phyloP scores from a whole-genome alignment of 2,888 invertebrate genomes.

The Parnassius orleans region DNA sequence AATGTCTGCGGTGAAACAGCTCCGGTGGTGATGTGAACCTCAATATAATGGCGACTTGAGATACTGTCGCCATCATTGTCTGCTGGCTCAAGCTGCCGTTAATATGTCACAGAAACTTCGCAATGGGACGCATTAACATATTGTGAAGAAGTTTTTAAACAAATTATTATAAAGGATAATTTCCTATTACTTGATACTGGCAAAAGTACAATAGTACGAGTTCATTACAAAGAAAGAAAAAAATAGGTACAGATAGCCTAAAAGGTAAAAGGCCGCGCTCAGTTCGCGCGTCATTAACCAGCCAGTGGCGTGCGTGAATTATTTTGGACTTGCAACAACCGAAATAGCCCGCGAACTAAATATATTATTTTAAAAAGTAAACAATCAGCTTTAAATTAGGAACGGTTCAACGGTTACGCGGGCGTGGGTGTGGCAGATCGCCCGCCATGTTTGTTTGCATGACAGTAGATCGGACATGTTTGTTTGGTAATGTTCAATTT shows the following conservation, averaged over 20 bases:
- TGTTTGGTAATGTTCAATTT: constrained; percentile 66
- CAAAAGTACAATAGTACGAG: too few species aligned
- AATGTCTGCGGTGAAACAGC: too few species aligned
- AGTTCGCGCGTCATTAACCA: constrained; percentile 38
- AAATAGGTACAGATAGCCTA: constrained; percentile 36
- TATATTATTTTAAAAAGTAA: constrained; percentile 67
- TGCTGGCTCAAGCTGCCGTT: too few species aligned
- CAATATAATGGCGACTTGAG: too few species aligned
- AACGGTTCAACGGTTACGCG: constrained; percentile 57
- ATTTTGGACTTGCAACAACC: constrained; percentile 61
- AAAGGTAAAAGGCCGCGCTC: constrained; percentile 43
- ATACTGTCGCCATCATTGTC: too few species aligned
- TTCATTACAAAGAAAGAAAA: too few species aligned
- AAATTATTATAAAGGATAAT: too few species aligned
- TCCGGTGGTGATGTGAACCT: too few species aligned
- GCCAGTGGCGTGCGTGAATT: constrained; percentile 50
- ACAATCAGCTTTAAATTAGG: constrained; percentile 69
- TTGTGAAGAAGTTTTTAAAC: too few species aligned
- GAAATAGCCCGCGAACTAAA: constrained; percentile 61
- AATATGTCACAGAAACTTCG: too few species aligned
- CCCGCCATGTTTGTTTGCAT: constrained; percentile 56
- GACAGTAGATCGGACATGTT: constrained; percentile 57
- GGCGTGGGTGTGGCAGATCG: constrained; percentile 57
- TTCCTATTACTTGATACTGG: too few species aligned
- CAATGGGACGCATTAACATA: too few species aligned